Evolutionary conservation across 1,140 invertebrate genomes (phyloP).

Genomic region (Drosophila pallidifrons): DNA sequence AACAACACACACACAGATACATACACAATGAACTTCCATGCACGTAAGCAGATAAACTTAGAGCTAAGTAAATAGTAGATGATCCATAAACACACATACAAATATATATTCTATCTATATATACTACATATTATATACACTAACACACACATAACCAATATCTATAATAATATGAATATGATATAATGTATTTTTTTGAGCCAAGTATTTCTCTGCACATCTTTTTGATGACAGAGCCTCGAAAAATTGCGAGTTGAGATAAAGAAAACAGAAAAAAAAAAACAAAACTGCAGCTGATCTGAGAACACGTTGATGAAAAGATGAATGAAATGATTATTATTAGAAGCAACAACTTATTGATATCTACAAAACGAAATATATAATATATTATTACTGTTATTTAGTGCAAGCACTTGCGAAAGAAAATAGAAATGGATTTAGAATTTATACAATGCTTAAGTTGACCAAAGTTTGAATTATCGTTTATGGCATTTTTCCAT

Average conservation of each 20-base stretch:
- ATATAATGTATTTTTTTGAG: constrained; percentile 67
- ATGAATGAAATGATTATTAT: constrained; percentile 31
- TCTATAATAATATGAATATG: constrained; percentile 3
- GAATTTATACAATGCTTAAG: constrained; percentile 80
- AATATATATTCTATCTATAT: not conserved
- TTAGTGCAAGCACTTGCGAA: constrained; percentile 47
- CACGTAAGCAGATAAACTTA: constrained; percentile 28
- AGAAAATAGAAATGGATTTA: constrained; percentile 35
- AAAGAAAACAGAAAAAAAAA: too few relatives aligned
- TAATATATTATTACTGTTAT: constrained; percentile 65
- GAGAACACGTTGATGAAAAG: constrained; percentile 7
- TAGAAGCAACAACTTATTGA: constrained; percentile 25
- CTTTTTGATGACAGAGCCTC: constrained; percentile 29
- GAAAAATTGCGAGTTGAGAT: constrained; percentile 2
- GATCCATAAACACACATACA: constrained; percentile 18
- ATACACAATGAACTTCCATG: constrained; percentile 44
- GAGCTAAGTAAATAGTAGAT: constrained; percentile 17
- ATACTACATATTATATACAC: constrained; percentile 14
- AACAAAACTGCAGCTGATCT: constrained; percentile 23
- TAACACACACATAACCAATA: constrained; percentile 21
- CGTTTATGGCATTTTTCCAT: constrained; percentile 61
- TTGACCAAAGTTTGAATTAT: constrained; percentile 78
- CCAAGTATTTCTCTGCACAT: constrained; percentile 60
- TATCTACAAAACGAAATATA: constrained; percentile 13
- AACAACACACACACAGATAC: constrained; percentile 26